Base-by-base conservation (phyloP, 1,140 invertebrate species). In the Cydia strobilella region DNA sequence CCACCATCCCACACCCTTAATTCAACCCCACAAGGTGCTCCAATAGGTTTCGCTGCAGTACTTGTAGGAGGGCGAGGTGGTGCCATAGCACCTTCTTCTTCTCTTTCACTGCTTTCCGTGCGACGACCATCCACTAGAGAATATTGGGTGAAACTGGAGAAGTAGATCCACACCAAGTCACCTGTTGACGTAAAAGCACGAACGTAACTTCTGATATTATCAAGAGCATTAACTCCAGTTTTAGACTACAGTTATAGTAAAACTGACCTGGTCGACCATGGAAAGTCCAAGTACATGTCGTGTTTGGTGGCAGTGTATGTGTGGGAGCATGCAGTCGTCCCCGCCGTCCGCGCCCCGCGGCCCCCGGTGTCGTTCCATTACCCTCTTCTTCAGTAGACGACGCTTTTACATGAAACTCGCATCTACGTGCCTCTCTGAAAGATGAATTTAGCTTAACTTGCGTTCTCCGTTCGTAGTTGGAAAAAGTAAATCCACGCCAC, bases 101-200 rank as follows among this genome's bases (percentile, higher is more conserved):
- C 85, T 18, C 86, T 82, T 74, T 90, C 89, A n/a, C 79, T 82
- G 74, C 87, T 89, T 45, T 90, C 88, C 0, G 78, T 83, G 54
- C 94, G 90, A 66, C 93, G 90, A 74, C 88, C 90, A 76, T 94
- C 94, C 80, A 94, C 94, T 69, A 96, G 87, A 75, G 96, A 95
- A 78, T 95, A 94, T 77, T 97, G 96, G 69, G 95, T 95, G 89
- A 97, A 97, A 72, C 96, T 97, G 66, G 96, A 90, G 86, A 98
- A 98, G 86, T 97, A 97, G 51, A 98, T 93, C 97, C 97, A 98
- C 20, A 98, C 95, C 31, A 96, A 93, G 83, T 98, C 97, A 69
- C 95, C 95, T 93, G 78, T 63, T 0, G 51, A 76, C 27, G 65
- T 42, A 23, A 65, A 69, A 59, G 3, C 4, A 59, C 10, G 3